These are phyloP conservation scores for Drosophila koepferae DNA, from an alignment of 2,888 invertebrate species.

Conservation along the genomic window DNA sequence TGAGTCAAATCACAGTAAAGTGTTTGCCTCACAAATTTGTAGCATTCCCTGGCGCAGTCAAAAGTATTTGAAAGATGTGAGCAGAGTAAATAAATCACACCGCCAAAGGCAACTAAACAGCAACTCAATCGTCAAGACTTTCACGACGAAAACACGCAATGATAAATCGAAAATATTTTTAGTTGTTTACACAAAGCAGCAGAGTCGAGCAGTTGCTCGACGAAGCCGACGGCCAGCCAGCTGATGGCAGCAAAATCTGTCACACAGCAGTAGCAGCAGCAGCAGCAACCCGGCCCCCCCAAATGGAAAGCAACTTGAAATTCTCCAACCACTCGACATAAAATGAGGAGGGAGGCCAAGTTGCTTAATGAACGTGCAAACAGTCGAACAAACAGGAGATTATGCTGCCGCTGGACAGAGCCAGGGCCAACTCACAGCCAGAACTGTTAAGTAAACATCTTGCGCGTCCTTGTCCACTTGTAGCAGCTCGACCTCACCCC, in stretches of 20 bases:
- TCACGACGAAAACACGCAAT: conserved; percentile 57
- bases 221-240: conserved; percentile 33
- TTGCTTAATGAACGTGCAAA: conserved; percentile 75
- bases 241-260: conserved; percentile 34
- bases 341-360: conserved; percentile 21
- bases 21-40: conserved; percentile 34
- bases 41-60: conserved; percentile 37
- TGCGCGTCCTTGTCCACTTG: conserved; percentile 50
- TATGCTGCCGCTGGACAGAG: conserved; percentile 63
- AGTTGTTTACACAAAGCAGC: conserved; percentile 67
- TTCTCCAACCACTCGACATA: conserved; percentile 29
- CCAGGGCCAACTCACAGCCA: conserved; percentile 16
- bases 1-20: conserved; percentile 34
- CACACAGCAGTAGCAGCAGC: conserved; percentile 8
- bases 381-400: conserved; percentile 66
- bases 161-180: conserved; percentile 76
- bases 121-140: conserved; percentile 58
- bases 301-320: conserved; percentile 55
- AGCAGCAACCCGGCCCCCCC: conserved; percentile 27
- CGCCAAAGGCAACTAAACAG: conserved; percentile 52
- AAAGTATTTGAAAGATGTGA: conserved; percentile 29
- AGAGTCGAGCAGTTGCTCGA: conserved; percentile 28
- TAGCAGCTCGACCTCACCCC: conserved; percentile 13
- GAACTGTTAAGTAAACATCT: conserved; percentile 67
- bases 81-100: conserved; percentile 66